Percentiles rank a stretch among this genome's conserved stretches.
These are phyloP conservation scores for Rotaria sp. DNA, from an alignment of 2,888 invertebrate species.

Conservation along the genomic window DNA sequence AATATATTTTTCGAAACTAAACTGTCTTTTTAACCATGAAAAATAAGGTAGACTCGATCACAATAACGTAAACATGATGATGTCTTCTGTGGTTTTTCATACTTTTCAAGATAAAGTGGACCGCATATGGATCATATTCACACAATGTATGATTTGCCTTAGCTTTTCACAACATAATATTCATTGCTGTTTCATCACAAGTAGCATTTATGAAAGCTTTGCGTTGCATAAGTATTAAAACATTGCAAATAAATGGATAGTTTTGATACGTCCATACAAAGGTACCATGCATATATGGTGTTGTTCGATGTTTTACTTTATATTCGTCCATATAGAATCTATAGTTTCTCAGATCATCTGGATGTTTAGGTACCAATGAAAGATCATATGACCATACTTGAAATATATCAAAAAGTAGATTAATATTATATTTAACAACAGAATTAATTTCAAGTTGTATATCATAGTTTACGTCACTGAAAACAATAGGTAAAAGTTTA, in stretches of 20 bases:
- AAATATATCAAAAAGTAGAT: not conserved
- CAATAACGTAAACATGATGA: not conserved
- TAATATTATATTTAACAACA: not conserved
- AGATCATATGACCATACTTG: not conserved
- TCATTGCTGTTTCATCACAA: constrained; percentile 3
- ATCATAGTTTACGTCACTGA: not conserved
- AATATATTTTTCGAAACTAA: not conserved
- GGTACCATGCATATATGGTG: not conserved
- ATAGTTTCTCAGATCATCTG: not conserved
- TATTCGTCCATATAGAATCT: not conserved
- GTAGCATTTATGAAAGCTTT: not conserved
- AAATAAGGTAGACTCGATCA: not conserved
- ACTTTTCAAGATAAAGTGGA: not conserved
- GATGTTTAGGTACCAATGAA: not conserved
- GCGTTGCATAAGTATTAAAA: not conserved
- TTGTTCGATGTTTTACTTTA: not conserved
- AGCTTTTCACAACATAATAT: not conserved
- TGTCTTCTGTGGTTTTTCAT: not conserved
- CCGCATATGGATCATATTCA: not conserved
- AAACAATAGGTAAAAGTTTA: not conserved
- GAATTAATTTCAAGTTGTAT: not conserved
- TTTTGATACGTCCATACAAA: not conserved
- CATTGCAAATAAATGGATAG: not conserved
- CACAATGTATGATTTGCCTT: not conserved
- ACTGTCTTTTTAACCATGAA: not conserved